These are phyloP conservation scores for Eptesicus fuscus DNA, from an alignment of 2,113 vertebrate genomes.

Conservation along the genomic window DNA sequence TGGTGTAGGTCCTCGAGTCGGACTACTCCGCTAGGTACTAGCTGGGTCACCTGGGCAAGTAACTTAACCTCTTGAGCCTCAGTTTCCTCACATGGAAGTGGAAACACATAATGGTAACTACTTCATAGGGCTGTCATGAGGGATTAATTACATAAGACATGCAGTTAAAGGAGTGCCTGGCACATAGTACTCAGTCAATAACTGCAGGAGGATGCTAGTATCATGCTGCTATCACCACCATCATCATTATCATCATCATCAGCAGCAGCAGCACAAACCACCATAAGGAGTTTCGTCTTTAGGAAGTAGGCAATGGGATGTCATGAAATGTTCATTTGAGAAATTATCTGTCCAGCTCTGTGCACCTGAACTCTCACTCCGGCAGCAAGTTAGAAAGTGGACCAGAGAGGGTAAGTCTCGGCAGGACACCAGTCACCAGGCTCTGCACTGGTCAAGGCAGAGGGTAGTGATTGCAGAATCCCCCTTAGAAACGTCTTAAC, in stretches of 20 bases:
- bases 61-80: background rate
- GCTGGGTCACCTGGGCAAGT: background rate
- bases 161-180: background rate
- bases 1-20: background rate
- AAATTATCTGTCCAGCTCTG: background rate
- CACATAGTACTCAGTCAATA: background rate
- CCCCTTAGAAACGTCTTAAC: background rate
- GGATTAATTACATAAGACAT: background rate
- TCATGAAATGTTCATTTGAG: background rate
- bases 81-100: background rate
- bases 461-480: background rate
- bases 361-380: background rate
- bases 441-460: background rate
- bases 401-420: too few relatives aligned
- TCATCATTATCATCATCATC: background rate
- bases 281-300: background rate
- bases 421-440: background rate
- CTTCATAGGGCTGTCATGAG: background rate
- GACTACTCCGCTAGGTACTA: background rate
- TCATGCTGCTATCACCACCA: background rate
- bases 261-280: background rate
- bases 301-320: background rate
- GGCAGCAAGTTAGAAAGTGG: background rate
- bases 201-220: background rate
- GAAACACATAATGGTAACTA: background rate